Evolutionary conservation across 2,888 invertebrate genomes (phyloP), one percentile per base, ranked within the genome.

Genomic region (Copidosoma aretas): DNA sequence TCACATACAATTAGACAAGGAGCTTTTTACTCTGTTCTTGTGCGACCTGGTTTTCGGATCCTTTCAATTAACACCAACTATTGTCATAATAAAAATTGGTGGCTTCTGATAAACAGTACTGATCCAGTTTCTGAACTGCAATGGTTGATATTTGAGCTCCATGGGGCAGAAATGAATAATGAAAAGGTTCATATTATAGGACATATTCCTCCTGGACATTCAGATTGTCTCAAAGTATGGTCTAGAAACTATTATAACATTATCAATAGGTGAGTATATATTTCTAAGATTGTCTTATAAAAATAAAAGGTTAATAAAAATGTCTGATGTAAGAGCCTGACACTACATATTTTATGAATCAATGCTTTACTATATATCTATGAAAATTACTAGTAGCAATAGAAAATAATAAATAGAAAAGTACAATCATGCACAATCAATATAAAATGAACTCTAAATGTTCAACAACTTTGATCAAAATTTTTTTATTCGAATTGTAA

Each of bases 51-150:
- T n/a, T 94, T 97, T 82, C 88, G 96, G 67, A 89, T 97, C 63
- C 91, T 97, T 73, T 96, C 97, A 0, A 87, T 97, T n/a, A 97
- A 97, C 81, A 96, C 94, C 91, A 97, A 97, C 84, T 96, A 94
- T 84, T 97, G 97, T 84, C 95, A 96, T 82, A 95, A 94, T 79
- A 93, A 93, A 80, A 97, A 97, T 85, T 97, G 96, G 96, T 96
- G 95, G 95, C 86, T 95, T 25, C 85, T 95, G 24, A 85, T 97
- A 74, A 97, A 98, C 84, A 95, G 95, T 75, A 97, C 97, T 0
- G 98, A 98, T 85, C 98, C 98, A 0, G 95, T 94, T 0, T 94
- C 93, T 1, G 95, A 98, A 81, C 86, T 98, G 22, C 93, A 95
- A 77, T 98, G 98, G 98, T 89, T 98, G 63, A 93, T 97, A 71